A percentile compares a stretch with the other conserved stretches of the same genome.
Conservation (phyloP, 37 sponge, comb jelly and placozoan genomes). For the Ephydatia muelleri region DNA sequence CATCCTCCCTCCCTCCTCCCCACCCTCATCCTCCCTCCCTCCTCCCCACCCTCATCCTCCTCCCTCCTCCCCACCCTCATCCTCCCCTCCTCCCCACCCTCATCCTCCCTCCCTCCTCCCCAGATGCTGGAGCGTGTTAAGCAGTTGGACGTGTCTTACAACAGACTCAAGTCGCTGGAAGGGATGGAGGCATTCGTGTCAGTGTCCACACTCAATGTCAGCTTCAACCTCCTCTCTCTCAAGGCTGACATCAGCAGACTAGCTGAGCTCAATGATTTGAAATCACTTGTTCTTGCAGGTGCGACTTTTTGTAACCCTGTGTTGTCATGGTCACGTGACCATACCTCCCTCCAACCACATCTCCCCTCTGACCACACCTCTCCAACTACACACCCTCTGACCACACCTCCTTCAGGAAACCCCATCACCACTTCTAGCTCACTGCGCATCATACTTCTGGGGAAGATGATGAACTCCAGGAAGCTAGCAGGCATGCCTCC, state of each 20-base stretch:
- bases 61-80: neutral
- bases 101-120: neutral
- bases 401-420: slow-evolving; percentile 30
- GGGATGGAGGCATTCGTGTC: slow-evolving; percentile 49
- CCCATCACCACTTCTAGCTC: slow-evolving; percentile 33
- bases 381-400: neutral
- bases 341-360: neutral
- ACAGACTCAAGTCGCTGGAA: slow-evolving; percentile 31
- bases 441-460: slow-evolving; percentile 29
- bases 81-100: slow-evolving; percentile 1
- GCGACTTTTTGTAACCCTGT: neutral
- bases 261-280: slow-evolving; percentile 22
- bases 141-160: slow-evolving; percentile 55
- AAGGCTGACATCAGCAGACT: slow-evolving; percentile 29
- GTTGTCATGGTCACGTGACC: neutral
- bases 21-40: neutral
- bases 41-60: neutral
- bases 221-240: slow-evolving; percentile 36
- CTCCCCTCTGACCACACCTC: neutral
- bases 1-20: no score
- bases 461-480: slow-evolving; percentile 55
- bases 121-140: slow-evolving; percentile 65
- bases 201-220: slow-evolving; percentile 44
- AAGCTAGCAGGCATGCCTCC: no score
- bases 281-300: slow-evolving; percentile 45